These are phyloP conservation scores for Molossus alvarezi DNA, from an alignment of 2,797 vertebrate genomes.

Conservation along the genomic window DNA sequence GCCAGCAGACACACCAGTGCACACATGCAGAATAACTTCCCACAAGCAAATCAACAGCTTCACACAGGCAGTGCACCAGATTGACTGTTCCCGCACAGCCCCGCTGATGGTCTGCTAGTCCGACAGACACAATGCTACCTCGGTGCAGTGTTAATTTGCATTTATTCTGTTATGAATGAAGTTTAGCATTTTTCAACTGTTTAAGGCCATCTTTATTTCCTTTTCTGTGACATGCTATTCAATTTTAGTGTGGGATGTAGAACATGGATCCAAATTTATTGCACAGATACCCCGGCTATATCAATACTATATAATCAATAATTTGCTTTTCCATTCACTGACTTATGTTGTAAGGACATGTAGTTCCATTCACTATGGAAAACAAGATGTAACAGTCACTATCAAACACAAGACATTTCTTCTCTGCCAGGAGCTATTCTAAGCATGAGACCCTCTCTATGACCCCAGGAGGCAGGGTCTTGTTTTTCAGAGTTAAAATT, in stretches of 20 bases:
- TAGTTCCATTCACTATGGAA: not conserved
- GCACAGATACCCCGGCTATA: not conserved
- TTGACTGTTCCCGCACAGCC: not conserved
- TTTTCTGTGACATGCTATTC: slow-evolving; percentile 29
- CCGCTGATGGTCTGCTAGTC: not conserved
- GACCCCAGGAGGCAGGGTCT: not conserved
- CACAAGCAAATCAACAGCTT: not conserved
- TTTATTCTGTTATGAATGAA: slow-evolving; percentile 46
- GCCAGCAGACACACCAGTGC: not conserved
- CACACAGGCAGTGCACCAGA: not conserved
- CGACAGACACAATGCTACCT: slow-evolving; percentile 23
- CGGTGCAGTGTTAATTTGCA: slow-evolving; percentile 7
- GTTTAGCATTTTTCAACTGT: slow-evolving; percentile 45
- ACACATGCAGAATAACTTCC: slow-evolving; percentile 27
- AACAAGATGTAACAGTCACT: not conserved
- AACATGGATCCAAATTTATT: not conserved
- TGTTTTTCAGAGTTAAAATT: too few relatives aligned
- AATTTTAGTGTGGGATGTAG: not conserved
- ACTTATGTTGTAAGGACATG: not conserved
- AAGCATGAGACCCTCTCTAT: slow-evolving; percentile 18
- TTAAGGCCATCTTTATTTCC: slow-evolving; percentile 58
- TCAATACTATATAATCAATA: not conserved
- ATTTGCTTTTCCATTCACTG: not conserved
- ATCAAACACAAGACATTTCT: not conserved
- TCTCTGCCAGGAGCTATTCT: not conserved